Evolutionary conservation across 2,113 vertebrate genomes (phyloP).

Genomic region (Laterallus jamaicensis): DNA sequence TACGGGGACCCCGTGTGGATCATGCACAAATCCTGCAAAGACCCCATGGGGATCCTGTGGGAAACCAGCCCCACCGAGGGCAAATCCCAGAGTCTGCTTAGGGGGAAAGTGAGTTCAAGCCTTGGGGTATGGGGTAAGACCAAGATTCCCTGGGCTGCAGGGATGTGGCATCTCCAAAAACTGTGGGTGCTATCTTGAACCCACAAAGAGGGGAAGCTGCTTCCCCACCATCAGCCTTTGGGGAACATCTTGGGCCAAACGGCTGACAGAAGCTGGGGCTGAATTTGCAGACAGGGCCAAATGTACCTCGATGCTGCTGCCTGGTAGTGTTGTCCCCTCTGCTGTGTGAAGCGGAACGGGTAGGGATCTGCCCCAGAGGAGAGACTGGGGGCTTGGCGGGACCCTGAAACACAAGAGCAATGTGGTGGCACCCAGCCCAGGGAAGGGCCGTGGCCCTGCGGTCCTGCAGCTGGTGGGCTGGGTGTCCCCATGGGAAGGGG

Average conservation of each 20-base stretch:
- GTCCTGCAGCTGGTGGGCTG: background rate
- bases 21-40: background rate
- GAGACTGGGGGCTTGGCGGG: background rate
- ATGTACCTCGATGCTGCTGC: background rate
- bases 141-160: background rate
- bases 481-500: background rate
- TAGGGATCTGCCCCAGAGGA: background rate
- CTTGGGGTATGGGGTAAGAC: background rate
- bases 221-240: accelerated
- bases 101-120: accelerated
- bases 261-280: background rate
- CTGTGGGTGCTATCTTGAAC: background rate
- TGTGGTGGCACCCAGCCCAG: background rate
- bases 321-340: background rate
- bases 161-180: background rate
- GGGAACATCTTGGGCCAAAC: background rate
- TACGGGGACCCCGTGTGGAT: background rate
- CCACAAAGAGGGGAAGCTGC: background rate
- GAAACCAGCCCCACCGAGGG: background rate
- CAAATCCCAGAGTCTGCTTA: background rate
- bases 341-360: background rate
- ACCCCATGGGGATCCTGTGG: background rate
- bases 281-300: background rate
- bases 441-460: background rate
- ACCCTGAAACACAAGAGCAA: background rate